Evolutionary conservation across 2,797 vertebrate species (phyloP), one percentile per base, ranked within the genome.

Genomic region (Denticeps clupeoides): DNA sequence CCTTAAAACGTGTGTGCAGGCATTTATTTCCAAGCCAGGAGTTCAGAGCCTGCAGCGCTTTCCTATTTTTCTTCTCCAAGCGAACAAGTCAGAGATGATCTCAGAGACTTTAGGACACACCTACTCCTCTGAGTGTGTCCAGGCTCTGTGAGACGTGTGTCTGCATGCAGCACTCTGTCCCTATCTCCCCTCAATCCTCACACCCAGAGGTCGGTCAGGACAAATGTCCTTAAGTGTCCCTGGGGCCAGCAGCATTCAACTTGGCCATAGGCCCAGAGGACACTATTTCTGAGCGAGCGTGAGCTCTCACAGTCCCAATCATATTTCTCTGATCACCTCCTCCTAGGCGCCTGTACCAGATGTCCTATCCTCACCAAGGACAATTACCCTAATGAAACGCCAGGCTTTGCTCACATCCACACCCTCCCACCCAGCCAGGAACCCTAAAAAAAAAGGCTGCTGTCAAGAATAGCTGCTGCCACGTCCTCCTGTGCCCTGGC

Each of bases 171-270:
- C 61, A 58, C 69, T 47, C 61, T 63, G 55, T 60, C 63, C 58
- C 63, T 78, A 78, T 81, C 75, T 58, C 58, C 43, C 53, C 69
- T 77, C 71, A 68, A 75, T 79, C 72, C 73, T 79, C 77, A 82
- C 81, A 82, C 81, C 77, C 80, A 68, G 68, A 81, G 79, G 81
- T 82, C 70, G 24, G 55, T 25, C 10, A 16, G 75, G 74, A 73
- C 77, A 77, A 79, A 76, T 63, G 62, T 72, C 79, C 82, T 82
- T 81, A 82, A 78, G 78, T 45, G 55, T 74, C 70, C 67, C 58
- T 37, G 45, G 31, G 53, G 55, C n/a, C 27, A 56, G 38, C 28
- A 15, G 38, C 41, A 37, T 75, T 60, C 63, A 62, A 59, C 66
- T 71, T 77, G 76, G 77, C 79, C 72, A 52, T 45, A 55, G 65